Percentiles rank a stretch among this genome's conserved stretches.
phyloP scores from a whole-genome alignment of 2,113 vertebrate species.

The Typhlomys cinereus region DNA sequence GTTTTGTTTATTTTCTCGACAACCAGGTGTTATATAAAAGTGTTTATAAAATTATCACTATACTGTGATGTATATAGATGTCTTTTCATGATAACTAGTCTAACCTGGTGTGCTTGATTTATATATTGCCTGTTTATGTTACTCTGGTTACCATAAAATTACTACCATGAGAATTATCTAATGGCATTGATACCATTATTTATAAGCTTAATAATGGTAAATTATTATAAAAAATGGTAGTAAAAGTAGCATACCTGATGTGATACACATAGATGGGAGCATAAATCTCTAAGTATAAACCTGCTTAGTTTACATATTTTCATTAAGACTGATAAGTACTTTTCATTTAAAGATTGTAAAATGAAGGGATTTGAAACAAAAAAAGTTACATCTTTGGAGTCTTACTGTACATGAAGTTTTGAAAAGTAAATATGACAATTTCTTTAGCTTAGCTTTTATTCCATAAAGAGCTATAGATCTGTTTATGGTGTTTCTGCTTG shows the following conservation, averaged over 20 bases:
- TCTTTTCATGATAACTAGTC: background rate
- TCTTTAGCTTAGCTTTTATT: background rate
- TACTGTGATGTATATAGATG: too few species aligned
- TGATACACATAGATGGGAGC: background rate
- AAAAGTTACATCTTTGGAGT: background rate
- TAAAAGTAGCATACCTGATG: background rate
- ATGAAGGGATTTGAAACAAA: conserved; percentile 33
- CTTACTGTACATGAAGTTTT: background rate
- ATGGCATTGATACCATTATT: background rate
- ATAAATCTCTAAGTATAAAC: background rate
- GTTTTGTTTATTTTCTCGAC: background rate
- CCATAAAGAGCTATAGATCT: background rate
- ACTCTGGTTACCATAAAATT: background rate
- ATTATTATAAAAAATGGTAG: too few species aligned
- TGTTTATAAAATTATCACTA: too few species aligned
- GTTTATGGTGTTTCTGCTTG: background rate
- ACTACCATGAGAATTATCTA: background rate
- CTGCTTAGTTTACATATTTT: conserved; percentile 5
- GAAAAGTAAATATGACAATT: background rate
- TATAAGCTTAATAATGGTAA: background rate
- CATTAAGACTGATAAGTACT: conserved; percentile 9
- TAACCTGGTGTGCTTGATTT: background rate
- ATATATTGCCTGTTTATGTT: background rate
- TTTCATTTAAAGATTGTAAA: conserved; percentile 42
- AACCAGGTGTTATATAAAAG: background rate